A percentile compares a stretch with the other conserved stretches of the same genome.
phyloP scores from a whole-genome alignment of 2,113 vertebrate genomes.

The Melozone crissalis region DNA sequence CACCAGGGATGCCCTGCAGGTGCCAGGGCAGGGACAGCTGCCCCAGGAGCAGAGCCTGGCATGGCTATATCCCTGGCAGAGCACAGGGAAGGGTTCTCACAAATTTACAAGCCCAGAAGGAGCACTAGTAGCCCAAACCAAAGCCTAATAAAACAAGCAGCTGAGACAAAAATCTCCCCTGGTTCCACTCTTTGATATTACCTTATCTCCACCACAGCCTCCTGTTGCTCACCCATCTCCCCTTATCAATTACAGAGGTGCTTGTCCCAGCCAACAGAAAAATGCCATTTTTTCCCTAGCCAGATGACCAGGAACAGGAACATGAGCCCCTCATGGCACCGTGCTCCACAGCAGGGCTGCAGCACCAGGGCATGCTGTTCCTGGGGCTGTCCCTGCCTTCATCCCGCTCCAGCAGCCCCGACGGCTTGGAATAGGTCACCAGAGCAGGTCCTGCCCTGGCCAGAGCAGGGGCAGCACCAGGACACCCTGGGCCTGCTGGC shows the following conservation, averaged over 20 bases:
- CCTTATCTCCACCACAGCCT: background rate
- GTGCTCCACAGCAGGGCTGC: background rate
- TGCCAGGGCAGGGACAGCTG: rapidly evolving
- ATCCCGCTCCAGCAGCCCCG: rapidly evolving
- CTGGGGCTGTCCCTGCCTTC: background rate
- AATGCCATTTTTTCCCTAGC: background rate
- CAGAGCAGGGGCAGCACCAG: no score
- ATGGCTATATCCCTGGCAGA: rapidly evolving
- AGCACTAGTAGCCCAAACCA: background rate
- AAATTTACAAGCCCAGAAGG: background rate
- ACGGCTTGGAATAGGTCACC: rapidly evolving
- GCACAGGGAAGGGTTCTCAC: background rate
- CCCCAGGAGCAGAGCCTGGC: background rate
- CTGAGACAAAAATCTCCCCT: background rate
- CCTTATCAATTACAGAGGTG: background rate
- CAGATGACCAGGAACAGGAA: background rate
- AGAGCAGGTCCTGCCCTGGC: rapidly evolving
- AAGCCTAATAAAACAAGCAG: background rate
- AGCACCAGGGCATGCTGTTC: no score
- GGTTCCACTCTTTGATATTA: background rate
- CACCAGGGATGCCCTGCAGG: rapidly evolving
- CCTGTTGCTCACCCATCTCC: background rate
- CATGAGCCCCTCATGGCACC: rapidly evolving
- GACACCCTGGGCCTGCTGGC: no score
- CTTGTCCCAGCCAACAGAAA: background rate